Conservation (phyloP, 2,888 invertebrate genomes). For the Anticlea derivata region DNA sequence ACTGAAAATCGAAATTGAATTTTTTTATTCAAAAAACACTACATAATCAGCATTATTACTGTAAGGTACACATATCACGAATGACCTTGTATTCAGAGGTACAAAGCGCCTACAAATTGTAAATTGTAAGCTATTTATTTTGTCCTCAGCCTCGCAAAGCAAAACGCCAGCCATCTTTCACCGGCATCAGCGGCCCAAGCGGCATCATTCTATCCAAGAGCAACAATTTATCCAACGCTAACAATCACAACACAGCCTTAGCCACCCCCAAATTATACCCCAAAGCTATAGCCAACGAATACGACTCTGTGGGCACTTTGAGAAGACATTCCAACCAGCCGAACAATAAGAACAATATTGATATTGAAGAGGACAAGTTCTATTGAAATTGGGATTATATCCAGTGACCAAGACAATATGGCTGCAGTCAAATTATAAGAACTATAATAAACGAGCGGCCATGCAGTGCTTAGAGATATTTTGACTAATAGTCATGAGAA, state of each 20-base stretch:
- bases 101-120: too few relatives aligned
- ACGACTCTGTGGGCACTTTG: constrained; percentile 89
- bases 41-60: too few relatives aligned
- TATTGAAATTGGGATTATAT: constrained; percentile 67
- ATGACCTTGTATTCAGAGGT: too few relatives aligned
- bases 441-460: too few relatives aligned
- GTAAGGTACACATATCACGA: too few relatives aligned
- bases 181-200: constrained; percentile 79
- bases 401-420: background rate
- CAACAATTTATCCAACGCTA: constrained; percentile 85
- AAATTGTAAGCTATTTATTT: constrained; percentile 9
- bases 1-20: too few relatives aligned
- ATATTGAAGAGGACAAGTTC: constrained; percentile 87
- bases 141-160: constrained; percentile 72
- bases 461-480: too few relatives aligned
- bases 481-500: too few relatives aligned
- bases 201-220: constrained; percentile 82
- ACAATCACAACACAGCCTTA: constrained; percentile 83
- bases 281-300: constrained; percentile 89
- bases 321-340: constrained; percentile 90
- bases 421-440: too few relatives aligned
- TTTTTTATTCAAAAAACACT: too few relatives aligned
- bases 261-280: constrained; percentile 87
- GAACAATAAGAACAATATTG: constrained; percentile 85
- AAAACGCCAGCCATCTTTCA: constrained; percentile 89